phyloP scores from a whole-genome alignment of 1,140 invertebrate genomes.

The Parapsyche elsis region DNA sequence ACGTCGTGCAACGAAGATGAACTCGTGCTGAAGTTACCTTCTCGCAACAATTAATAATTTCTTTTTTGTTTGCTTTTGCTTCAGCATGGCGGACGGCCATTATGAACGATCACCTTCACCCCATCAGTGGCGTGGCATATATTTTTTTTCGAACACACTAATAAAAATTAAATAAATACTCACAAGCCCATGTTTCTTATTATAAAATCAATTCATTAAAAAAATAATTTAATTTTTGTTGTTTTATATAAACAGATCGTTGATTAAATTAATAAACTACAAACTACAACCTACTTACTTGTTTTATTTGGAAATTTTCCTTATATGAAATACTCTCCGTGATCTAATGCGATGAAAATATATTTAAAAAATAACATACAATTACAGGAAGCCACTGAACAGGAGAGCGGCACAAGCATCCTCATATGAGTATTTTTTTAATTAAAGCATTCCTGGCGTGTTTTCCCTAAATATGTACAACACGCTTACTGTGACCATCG shows the following conservation, averaged over 20 bases:
- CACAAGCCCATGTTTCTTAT: too few species aligned
- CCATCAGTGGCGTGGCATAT: not conserved
- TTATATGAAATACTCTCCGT: too few species aligned
- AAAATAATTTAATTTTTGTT: too few species aligned
- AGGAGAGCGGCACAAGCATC: not conserved
- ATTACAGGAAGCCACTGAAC: not conserved
- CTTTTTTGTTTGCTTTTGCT: slow-evolving; percentile 37
- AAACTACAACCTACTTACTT: too few species aligned
- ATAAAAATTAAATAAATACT: too few species aligned
- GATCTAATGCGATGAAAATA: too few species aligned
- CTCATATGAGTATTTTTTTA: slow-evolving; percentile 44
- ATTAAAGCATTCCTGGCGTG: slow-evolving; percentile 46
- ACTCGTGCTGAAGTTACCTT: slow-evolving; percentile 28
- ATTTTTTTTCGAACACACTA: not conserved
- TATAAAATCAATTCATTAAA: too few species aligned
- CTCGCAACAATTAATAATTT: slow-evolving; percentile 38
- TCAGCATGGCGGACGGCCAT: slow-evolving; percentile 23
- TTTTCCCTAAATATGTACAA: slow-evolving; percentile 34
- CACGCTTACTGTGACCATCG: slow-evolving; percentile 9
- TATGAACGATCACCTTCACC: slow-evolving; percentile 39
- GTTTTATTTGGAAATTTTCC: too few species aligned
- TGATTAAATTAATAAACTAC: too few species aligned
- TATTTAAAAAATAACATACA: not conserved
- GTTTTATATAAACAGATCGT: too few species aligned
- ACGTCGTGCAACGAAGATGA: slow-evolving; percentile 32